phyloP scores from a whole-genome alignment of 2,113 vertebrate species.

The Callaeas wilsoni region DNA sequence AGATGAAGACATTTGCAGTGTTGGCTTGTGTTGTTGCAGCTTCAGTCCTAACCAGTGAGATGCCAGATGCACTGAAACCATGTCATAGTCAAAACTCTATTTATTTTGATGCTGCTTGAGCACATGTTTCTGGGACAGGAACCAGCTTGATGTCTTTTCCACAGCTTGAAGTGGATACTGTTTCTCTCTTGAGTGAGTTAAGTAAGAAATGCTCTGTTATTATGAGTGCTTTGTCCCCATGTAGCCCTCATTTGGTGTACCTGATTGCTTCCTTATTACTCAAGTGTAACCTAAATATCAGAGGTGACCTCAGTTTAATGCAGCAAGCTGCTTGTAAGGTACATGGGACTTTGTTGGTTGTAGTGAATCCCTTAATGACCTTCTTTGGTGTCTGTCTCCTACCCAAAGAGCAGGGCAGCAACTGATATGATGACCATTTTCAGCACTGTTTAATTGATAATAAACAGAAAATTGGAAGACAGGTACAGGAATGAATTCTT shows the following conservation, averaged over 20 bases:
- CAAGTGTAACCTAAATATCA: neutral
- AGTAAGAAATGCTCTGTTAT: neutral
- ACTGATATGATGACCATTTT: neutral
- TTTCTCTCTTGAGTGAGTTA: neutral
- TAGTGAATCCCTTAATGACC: neutral
- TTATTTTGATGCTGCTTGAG: neutral
- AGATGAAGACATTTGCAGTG: neutral
- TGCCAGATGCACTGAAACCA: neutral
- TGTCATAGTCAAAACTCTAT: neutral
- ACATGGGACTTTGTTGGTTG: neutral
- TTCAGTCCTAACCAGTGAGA: neutral
- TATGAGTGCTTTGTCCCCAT: neutral
- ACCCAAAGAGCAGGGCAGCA: neutral
- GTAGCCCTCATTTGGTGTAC: neutral
- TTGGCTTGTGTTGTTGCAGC: neutral
- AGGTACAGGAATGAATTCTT: neutral
- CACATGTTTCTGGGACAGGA: neutral
- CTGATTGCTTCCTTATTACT: neutral
- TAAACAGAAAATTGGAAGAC: neutral
- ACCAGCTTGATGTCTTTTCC: neutral
- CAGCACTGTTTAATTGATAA: neutral
- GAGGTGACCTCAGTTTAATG: neutral
- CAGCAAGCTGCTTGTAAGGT: neutral
- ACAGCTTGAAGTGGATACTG: neutral
- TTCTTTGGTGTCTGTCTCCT: neutral